Conservation (phyloP, 2,888 invertebrate genomes). For the Tenthredo mesomela region DNA sequence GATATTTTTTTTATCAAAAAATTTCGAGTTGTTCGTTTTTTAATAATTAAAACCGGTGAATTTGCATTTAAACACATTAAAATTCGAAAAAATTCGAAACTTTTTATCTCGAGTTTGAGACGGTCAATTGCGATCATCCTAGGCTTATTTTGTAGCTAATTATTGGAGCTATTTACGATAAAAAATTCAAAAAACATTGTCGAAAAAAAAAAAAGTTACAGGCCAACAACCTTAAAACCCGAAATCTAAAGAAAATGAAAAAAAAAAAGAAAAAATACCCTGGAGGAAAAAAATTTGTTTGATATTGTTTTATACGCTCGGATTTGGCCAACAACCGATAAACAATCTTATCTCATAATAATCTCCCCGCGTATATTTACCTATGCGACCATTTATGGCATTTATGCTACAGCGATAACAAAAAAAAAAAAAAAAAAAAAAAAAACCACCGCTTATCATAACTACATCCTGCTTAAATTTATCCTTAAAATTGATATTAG, state of each 20-base stretch:
- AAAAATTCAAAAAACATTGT: too few species aligned
- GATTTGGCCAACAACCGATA: not conserved
- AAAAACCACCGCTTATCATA: constrained; percentile 8
- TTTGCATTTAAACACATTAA: too few species aligned
- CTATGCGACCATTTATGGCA: not conserved
- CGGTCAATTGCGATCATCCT: too few species aligned
- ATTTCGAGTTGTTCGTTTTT: too few species aligned
- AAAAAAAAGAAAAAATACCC: not conserved
- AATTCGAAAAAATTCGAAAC: too few species aligned
- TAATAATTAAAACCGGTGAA: too few species aligned
- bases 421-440: not conserved
- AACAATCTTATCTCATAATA: constrained; percentile 2
- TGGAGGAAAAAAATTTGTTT: not conserved
- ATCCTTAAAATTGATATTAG: not conserved
- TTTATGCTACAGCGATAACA: not conserved
- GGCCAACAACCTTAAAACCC: too few species aligned
- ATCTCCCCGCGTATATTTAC: not conserved
- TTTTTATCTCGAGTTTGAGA: too few species aligned
- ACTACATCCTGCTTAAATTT: constrained; percentile 33
- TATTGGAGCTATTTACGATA: too few species aligned
- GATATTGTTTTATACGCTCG: not conserved
- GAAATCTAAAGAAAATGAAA: not conserved
- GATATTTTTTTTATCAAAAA: too few species aligned
- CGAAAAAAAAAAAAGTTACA: too few species aligned
- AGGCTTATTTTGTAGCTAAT: too few species aligned